phyloP scores from a whole-genome alignment of 2,113 vertebrate genomes.

The Emydura subglobosa region DNA sequence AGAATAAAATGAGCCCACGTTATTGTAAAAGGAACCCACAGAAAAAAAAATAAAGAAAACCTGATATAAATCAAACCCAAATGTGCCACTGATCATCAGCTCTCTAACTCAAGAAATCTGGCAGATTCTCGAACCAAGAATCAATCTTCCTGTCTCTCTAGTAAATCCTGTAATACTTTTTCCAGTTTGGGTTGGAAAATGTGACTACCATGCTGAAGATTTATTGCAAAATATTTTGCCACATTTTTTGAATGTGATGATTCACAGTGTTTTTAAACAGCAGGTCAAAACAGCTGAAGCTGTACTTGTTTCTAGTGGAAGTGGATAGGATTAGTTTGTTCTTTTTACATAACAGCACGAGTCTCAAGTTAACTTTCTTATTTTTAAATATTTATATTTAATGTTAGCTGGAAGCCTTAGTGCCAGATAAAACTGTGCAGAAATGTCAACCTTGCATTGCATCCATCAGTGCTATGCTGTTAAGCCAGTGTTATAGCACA shows the following conservation, averaged over 20 bases:
- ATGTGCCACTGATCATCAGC: conserved; percentile 64
- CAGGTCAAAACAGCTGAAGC: conserved; percentile 21
- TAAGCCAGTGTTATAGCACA: background rate
- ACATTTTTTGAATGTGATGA: conserved; percentile 33
- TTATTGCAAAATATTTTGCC: conserved; percentile 78
- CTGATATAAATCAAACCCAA: conserved; percentile 77
- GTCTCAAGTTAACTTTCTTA: background rate
- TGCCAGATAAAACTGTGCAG: background rate
- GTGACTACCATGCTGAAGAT: conserved; percentile 73
- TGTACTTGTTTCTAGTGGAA: background rate
- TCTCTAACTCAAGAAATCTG: conserved; percentile 82
- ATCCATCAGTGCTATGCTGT: background rate
- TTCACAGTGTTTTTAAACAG: conserved; percentile 44
- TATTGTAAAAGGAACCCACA: conserved; percentile 8
- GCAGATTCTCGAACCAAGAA: conserved; percentile 77
- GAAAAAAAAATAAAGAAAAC: background rate
- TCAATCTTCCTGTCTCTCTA: conserved; percentile 82
- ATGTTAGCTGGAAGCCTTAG: background rate
- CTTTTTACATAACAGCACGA: background rate
- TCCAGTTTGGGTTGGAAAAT: conserved; percentile 70
- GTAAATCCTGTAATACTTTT: conserved; percentile 82
- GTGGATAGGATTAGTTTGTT: background rate
- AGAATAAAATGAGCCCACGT: background rate
- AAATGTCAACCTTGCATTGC: background rate
- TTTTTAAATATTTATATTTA: background rate